Evolutionary conservation across 2,113 vertebrate genomes (phyloP), one percentile per base, ranked within the genome.

Genomic region (Hippocampus abdominalis): DNA sequence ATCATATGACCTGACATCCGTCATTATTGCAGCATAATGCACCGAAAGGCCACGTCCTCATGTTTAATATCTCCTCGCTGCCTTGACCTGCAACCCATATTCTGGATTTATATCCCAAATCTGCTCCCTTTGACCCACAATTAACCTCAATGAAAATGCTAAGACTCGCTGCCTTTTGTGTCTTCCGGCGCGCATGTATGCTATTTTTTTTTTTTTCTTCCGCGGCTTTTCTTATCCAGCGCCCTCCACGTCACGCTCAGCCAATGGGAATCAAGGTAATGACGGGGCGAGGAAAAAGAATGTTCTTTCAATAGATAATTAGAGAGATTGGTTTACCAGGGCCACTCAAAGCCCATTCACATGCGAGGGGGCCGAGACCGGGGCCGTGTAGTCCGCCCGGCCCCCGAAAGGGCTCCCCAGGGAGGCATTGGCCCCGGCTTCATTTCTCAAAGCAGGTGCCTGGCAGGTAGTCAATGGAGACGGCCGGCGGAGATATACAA

Each of bases 391-490:
- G 84, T 91, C 82, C 90, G 89, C 84, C 65, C 84, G 82, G 85
- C 82, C 90, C 86, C 27, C 29, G 27, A 86, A 81, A 91, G 88
- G 88, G 88, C 88, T 94, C 95, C 92, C 95, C 70, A 57, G 94
- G 91, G 94, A 91, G 89, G 90, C 92, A 93, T 95, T 94, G 88
- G 87, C 88, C 87, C 68, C 89, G 88, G 92, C 93, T 94, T 94
- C 91, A 95, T 97, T 95, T 94, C 94, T 88, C 81, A 81, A 89
- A 93, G 92, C 93, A 93, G 92, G 95, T 98, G 95, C 94, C 92
- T 92, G 94, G 93, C 94, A 96, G 95, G 94, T 95, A 95, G 95
- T 98, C 94, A 95, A 96, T 96, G 94, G 92, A 80, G 90, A 90
- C 81, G 85, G 91, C 90, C 85, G 91, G 91, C 88, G 75, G 29